Evolutionary conservation across 2,797 vertebrate genomes (phyloP).

Genomic region (Squalus acanthias): DNA sequence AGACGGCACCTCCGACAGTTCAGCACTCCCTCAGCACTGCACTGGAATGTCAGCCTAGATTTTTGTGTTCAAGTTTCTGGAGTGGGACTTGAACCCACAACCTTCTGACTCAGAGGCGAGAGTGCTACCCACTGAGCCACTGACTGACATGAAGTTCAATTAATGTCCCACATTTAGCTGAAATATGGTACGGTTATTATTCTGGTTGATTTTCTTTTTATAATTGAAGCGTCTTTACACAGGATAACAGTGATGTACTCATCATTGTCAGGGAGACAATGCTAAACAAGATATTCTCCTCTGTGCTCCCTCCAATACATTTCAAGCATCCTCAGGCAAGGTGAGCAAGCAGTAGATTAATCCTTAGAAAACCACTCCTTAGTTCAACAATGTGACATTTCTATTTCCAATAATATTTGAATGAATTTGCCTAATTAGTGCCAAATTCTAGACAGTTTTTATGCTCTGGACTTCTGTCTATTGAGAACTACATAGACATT

Average conservation of each 20-base stretch:
- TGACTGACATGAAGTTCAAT: neutral
- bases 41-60: no score
- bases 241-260: neutral
- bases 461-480: neutral
- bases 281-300: neutral
- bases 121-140: no score
- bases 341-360: neutral
- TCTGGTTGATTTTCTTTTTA: neutral
- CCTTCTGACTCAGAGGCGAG: no score
- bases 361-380: neutral
- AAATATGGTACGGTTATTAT: neutral
- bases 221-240: neutral
- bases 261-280: neutral
- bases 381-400: neutral
- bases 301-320: neutral
- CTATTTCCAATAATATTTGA: conserved; percentile 2
- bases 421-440: neutral
- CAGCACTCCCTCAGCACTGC: no score
- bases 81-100: no score
- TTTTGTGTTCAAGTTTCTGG: no score
- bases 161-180: neutral
- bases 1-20: no score
- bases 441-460: neutral
- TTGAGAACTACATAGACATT: neutral
- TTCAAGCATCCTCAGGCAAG: neutral